A percentile compares a stretch with the other conserved stretches of the same genome.
phyloP scores from a whole-genome alignment of 2,888 invertebrate genomes.

The Anagyrus pseudococci region DNA sequence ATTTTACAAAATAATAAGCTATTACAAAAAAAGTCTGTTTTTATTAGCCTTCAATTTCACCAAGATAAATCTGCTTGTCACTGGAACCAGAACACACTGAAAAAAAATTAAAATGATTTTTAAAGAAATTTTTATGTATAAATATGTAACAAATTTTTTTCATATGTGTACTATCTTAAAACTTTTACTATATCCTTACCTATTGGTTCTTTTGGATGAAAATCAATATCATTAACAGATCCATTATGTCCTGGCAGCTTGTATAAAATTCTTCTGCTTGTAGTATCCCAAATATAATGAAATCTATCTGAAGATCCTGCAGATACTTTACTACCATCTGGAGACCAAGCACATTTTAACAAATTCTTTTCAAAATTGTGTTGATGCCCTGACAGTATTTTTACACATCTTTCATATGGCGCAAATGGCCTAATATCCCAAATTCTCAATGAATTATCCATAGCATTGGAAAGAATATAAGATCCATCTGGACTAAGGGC shows the following conservation, averaged over 20 bases:
- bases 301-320: conserved; percentile 95
- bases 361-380: conserved; percentile 99
- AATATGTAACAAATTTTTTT: background rate
- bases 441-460: conserved; percentile 94
- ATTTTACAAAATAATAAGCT: background rate
- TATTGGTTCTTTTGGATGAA: conserved; percentile 93
- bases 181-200: conserved; percentile 57
- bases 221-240: conserved; percentile 94
- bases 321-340: conserved; percentile 88
- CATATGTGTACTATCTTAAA: conserved; percentile 5
- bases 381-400: conserved; percentile 90
- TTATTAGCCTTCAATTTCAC: conserved; percentile 73
- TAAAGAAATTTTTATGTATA: conserved; percentile 1
- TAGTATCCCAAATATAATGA: conserved; percentile 97
- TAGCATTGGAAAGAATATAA: conserved; percentile 92
- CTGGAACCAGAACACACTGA: conserved; percentile 89
- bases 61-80: conserved; percentile 94
- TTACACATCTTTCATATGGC: conserved; percentile 90
- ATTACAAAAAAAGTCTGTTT: background rate
- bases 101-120: conserved; percentile 49
- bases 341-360: conserved; percentile 90
- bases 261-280: conserved; percentile 88
- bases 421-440: conserved; percentile 98
- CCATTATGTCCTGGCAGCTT: conserved; percentile 98
- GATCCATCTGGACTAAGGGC: conserved; percentile 85